These are phyloP conservation scores for Dermolepida albohirtum DNA, from an alignment of 2,888 invertebrate genomes.

Conservation along the genomic window DNA sequence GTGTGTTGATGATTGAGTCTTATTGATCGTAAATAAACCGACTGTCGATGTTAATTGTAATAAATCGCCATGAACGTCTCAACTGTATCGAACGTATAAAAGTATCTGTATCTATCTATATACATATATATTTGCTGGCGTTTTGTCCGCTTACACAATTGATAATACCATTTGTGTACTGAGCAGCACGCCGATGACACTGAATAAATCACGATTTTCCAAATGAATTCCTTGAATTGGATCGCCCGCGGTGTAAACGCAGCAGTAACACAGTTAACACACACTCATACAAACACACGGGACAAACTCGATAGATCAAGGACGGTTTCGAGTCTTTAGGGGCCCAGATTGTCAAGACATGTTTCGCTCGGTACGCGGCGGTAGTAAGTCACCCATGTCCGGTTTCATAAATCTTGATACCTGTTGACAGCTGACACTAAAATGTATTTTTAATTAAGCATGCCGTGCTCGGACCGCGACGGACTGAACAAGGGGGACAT, in stretches of 20 bases:
- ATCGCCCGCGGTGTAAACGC: slow-evolving; percentile 44
- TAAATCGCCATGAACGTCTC: slow-evolving; percentile 40
- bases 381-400: slow-evolving; percentile 23
- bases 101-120: slow-evolving; percentile 26
- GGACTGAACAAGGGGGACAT: not conserved
- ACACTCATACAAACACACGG: slow-evolving; percentile 39
- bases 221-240: slow-evolving; percentile 49
- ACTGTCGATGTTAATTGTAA: slow-evolving; percentile 38
- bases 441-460: slow-evolving; percentile 2
- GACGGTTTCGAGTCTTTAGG: not conserved
- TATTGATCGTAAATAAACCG: slow-evolving; percentile 25
- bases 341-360: no score
- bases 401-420: slow-evolving; percentile 18
- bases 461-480: no score
- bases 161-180: slow-evolving; percentile 45
- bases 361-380: not conserved
- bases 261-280: slow-evolving; percentile 23
- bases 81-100: slow-evolving; percentile 22
- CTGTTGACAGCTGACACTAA: slow-evolving; percentile 8
- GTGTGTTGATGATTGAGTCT: no score
- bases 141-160: slow-evolving; percentile 42
- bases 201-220: slow-evolving; percentile 48
- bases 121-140: no score
- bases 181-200: slow-evolving; percentile 46
- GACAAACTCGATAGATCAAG: not conserved